Evolutionary conservation across 2,888 invertebrate species (phyloP).

Genomic region (Meiosimyza platycephala): DNA sequence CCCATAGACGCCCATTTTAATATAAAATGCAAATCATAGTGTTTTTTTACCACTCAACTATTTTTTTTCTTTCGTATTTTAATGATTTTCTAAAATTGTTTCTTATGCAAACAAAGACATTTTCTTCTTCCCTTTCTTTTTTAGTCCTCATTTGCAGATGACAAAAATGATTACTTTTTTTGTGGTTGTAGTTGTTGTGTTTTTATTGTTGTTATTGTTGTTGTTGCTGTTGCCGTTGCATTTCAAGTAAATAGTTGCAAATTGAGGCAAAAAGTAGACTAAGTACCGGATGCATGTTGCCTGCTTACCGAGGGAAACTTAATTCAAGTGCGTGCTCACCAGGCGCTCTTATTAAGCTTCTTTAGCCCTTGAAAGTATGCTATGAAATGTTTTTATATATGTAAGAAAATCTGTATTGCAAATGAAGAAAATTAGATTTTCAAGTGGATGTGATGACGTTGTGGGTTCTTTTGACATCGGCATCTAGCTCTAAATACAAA

Average conservation of each 20-base stretch:
- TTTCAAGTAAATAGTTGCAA: constrained; percentile 6
- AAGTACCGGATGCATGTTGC: too few relatives aligned
- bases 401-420: constrained; percentile 13
- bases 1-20: too few relatives aligned
- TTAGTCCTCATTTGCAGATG: constrained; percentile 4
- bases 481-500: too few relatives aligned
- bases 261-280: background rate
- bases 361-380: constrained; percentile 24
- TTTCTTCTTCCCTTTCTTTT: too few relatives aligned
- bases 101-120: too few relatives aligned
- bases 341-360: constrained; percentile 26
- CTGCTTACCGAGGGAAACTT: constrained; percentile 16
- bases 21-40: too few relatives aligned
- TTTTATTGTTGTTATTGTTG: background rate
- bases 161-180: constrained; percentile 16
- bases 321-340: constrained; percentile 32
- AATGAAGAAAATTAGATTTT: constrained; percentile 31
- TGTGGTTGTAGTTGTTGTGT: background rate
- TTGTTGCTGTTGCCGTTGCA: background rate
- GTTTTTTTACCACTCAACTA: too few relatives aligned
- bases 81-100: too few relatives aligned
- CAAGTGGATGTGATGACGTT: constrained; percentile 3
- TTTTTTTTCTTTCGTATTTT: too few relatives aligned
- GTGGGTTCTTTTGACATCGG: too few relatives aligned
- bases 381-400: constrained; percentile 16